These are phyloP conservation scores for Eurystomus gularis DNA, from an alignment of 2,113 vertebrate species.

Conservation along the genomic window DNA sequence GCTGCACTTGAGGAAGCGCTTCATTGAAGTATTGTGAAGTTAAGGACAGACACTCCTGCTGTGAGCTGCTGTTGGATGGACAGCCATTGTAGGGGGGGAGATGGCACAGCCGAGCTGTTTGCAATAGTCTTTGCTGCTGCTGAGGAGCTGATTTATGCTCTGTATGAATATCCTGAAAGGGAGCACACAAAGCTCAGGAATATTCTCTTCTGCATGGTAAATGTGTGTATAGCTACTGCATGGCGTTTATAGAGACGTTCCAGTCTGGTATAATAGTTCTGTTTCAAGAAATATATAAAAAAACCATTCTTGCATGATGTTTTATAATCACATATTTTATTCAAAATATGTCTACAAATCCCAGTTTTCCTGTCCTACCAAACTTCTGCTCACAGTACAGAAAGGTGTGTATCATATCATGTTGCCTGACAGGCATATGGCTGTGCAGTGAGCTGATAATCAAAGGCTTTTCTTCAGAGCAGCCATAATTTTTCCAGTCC, in stretches of 20 bases:
- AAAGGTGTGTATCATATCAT: background rate
- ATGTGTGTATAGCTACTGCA: background rate
- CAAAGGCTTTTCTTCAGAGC: background rate
- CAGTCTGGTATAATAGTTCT: background rate
- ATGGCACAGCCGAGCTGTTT: background rate
- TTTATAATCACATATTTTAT: background rate
- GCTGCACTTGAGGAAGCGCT: background rate
- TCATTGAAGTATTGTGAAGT: background rate
- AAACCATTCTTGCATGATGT: background rate
- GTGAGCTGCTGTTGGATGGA: background rate
- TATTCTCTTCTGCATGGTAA: background rate
- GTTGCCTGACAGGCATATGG: background rate
- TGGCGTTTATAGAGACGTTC: background rate
- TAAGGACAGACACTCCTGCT: background rate
- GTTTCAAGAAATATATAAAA: background rate
- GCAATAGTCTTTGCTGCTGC: background rate
- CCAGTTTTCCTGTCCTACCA: background rate
- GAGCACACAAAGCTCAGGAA: background rate
- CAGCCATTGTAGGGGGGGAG: background rate
- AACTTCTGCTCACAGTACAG: background rate
- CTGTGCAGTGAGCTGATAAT: slow-evolving; percentile 5
- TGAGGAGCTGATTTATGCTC: background rate
- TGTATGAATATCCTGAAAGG: background rate
- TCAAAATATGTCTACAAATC: background rate
- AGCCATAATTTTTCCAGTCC: background rate